These are phyloP conservation scores for Synanthedon myopaeformis DNA, from an alignment of 2,888 invertebrate genomes.

Conservation along the genomic window DNA sequence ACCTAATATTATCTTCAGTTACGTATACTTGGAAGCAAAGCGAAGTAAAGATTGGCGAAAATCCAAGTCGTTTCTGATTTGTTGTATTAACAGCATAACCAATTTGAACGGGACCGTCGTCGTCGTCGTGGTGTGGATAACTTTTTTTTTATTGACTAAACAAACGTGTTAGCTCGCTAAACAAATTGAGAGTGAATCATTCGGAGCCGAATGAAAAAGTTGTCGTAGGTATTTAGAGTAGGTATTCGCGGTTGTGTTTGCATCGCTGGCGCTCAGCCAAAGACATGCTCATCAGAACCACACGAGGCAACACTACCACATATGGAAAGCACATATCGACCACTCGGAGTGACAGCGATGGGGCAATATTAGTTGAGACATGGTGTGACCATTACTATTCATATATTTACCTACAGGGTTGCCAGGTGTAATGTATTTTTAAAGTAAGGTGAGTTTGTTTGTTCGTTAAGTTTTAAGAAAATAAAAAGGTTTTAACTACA, in stretches of 20 bases:
- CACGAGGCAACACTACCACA: conserved; percentile 33
- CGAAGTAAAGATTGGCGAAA: conserved; percentile 54
- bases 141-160: conserved; percentile 18
- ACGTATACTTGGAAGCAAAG: conserved; percentile 44
- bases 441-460: too few relatives aligned
- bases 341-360: conserved; percentile 6
- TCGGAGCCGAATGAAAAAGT: conserved; percentile 27
- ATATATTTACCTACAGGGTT: too few relatives aligned
- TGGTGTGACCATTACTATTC: too few relatives aligned
- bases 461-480: too few relatives aligned
- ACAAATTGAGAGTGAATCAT: conserved; percentile 3
- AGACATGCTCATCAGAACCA: conserved; percentile 42
- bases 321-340: conserved; percentile 11
- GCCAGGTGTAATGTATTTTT: too few relatives aligned
- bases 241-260: conserved; percentile 34
- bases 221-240: conserved; percentile 21
- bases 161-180: conserved; percentile 14
- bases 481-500: too few relatives aligned
- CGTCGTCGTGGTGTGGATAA: conserved; percentile 9
- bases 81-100: conserved; percentile 35
- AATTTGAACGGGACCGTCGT: conserved; percentile 27
- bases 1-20: not conserved
- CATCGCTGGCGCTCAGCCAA: conserved; percentile 42
- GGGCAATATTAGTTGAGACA: conserved; percentile 5
- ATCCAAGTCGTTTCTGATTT: conserved; percentile 56